Percentiles rank a stretch among this genome's conserved stretches.
These are phyloP conservation scores for Sinella curviseta DNA, from an alignment of 1,140 invertebrate species.

Conservation along the genomic window DNA sequence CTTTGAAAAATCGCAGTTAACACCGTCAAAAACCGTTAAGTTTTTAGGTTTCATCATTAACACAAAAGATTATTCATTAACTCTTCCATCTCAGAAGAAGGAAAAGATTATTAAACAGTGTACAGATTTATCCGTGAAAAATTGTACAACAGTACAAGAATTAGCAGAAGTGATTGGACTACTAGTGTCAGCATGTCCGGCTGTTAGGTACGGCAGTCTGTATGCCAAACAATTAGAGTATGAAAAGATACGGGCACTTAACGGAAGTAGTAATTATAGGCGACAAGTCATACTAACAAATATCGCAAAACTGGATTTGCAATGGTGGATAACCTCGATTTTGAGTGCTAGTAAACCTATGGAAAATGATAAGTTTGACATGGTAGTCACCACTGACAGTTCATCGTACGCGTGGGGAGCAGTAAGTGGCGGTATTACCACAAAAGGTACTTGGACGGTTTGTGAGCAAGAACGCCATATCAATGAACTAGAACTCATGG, in stretches of 20 bases:
- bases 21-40: neutral
- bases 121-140: neutral
- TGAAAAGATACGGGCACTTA: neutral
- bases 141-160: neutral
- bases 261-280: neutral
- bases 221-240: constrained; percentile 24
- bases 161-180: constrained; percentile 27
- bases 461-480: neutral
- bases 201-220: constrained; percentile 29
- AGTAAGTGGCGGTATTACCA: neutral
- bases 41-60: constrained; percentile 1
- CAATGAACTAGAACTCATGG: constrained; percentile 24
- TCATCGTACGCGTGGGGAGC: constrained; percentile 23
- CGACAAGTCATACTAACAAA: neutral
- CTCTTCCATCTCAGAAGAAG: neutral
- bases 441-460: neutral
- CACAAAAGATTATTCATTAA: neutral
- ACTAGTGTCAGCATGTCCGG: constrained; percentile 21
- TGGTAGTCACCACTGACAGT: constrained; percentile 19
- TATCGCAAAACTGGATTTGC: constrained; percentile 20
- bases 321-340: neutral
- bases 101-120: neutral
- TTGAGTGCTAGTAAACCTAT: neutral
- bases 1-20: neutral
- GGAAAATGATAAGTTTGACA: constrained; percentile 18